Base-by-base conservation (phyloP, 2,113 vertebrate genomes). In the Apodemus sylvaticus region DNA sequence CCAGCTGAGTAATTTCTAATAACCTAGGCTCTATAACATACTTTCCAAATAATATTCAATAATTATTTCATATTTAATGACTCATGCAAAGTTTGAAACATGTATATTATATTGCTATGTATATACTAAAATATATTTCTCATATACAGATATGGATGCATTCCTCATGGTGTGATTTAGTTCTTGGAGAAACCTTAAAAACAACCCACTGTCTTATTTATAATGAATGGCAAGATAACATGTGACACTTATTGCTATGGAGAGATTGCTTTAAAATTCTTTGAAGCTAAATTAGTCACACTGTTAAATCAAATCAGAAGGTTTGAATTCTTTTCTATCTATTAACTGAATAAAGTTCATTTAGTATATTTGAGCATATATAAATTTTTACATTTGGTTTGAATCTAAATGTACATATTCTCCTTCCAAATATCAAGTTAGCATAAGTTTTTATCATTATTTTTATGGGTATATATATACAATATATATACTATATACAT, bases 141-240 rank as follows among this genome's bases (percentile, higher is more conserved):
- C 3, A 77, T 36, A 3, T 34, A 26, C 53, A 10, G 39, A 68
- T 85, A 81, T 93, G 58, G 8, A 88, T 42, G 2, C 3, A 62
- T 36, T 31, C 4, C 2, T 51, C 13, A 51, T 14, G 45, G 62
- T 82, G 4, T n/a, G 78, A 1, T 87, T 92, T 76, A 94, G 66
- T 62, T 86, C 83, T 91, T 78, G 68, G n/a, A 77, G 22, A 95
- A 82, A 9, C 29, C 11, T 26, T 53, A 58, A 14, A 95, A 96
- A 42, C n/a, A 4, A 91, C 10, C 68, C 31, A 29, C 1, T 58
- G 8, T 78, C 14, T 82, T 87, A 11, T 34, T 6, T 20, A 66
- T 36, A 68, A 90, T 36, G 85, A 58, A 45, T 74, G 24, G 86
- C 42, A 29, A 85, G 86, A 68, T 51, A 51, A 9, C 3, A 87